Conservation (phyloP, 2,113 vertebrate species). For the Sardina pilchardus region DNA sequence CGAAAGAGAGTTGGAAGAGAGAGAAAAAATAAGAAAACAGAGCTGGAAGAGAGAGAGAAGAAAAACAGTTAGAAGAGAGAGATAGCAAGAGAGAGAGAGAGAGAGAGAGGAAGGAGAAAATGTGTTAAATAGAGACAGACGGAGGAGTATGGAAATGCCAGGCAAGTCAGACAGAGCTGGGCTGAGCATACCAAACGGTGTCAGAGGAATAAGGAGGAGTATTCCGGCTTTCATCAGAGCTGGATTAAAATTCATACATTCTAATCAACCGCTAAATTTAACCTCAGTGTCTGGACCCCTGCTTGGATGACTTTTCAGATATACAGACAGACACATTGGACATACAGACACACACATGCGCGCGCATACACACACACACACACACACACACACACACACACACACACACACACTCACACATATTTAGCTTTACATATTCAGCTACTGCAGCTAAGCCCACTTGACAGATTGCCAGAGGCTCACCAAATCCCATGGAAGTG, state of each 20-base stretch:
- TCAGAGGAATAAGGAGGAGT: background rate
- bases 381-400: constrained; percentile 4
- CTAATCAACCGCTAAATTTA: constrained; percentile 52
- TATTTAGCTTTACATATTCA: background rate
- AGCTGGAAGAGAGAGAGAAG: constrained; percentile 12
- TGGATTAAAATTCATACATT: constrained; percentile 52
- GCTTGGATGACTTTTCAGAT: background rate
- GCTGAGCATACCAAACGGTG: background rate
- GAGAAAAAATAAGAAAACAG: background rate
- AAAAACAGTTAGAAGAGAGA: background rate
- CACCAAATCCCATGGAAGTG: background rate
- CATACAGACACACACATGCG: background rate
- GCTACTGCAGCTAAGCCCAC: background rate
- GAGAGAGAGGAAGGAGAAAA: constrained; percentile 26
- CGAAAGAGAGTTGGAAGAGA: background rate
- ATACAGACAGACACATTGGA: background rate
- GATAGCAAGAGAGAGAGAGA: constrained; percentile 15
- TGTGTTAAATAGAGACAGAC: constrained; percentile 15
- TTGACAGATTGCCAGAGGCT: background rate
- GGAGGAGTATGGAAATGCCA: background rate
- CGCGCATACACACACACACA: background rate
- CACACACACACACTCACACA: background rate
- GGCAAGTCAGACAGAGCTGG: background rate
- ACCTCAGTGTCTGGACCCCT: constrained; percentile 36
- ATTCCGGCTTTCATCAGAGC: constrained; percentile 36